Evolutionary conservation across 2,888 invertebrate species (phyloP), one percentile per base, ranked within the genome.

Genomic region (Gonocerus acuteangulatus): DNA sequence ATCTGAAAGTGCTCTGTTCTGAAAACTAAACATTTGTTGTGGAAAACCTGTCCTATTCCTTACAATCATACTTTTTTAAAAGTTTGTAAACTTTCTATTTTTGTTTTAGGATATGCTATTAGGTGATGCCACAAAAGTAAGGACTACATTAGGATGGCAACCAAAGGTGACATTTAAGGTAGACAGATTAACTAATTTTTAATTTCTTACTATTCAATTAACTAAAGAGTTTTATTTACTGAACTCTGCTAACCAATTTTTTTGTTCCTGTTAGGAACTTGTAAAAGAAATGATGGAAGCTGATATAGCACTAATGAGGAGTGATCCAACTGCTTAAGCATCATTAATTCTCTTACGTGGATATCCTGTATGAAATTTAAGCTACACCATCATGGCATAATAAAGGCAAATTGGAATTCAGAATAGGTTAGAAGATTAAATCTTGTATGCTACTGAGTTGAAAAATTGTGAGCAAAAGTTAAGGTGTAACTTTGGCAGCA

Each of bases 71-170:
- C n/a, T n/a, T n/a, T n/a, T n/a, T n/a, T n/a, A n/a, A n/a, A n/a
- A n/a, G n/a, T 6, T n/a, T 22, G 3, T 15, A 48, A 11, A 13
- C 18, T 22, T 48, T 48, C 1, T 22, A 13, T 32, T 16, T 13
- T 49, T 7, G 49, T 62, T 70, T 71, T 71, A 88, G 89, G 95
- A 95, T 72, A 79, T 90, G 47, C 77, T 99, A 18, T 78, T 90
- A 63, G 97, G 99, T n/a, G 95, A 97, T 75, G 83, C 96, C 1
- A 82, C 86, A 0, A 97, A 97, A 77, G 97, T 97, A 0, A 86
- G 83, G 70, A 77, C 82, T 59, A 83, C 86, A 69, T 81, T 99
- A 45, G 88, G 89, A 42, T 99, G 99, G 99, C 74, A 78, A 45
- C 90, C 93, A 1, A 87, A 86, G 67, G 87, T 92, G 23, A 79